Percentiles rank a stretch among this genome's conserved stretches.
phyloP scores from a whole-genome alignment of 2,797 vertebrate genomes.

The Neomorphus geoffroyi region DNA sequence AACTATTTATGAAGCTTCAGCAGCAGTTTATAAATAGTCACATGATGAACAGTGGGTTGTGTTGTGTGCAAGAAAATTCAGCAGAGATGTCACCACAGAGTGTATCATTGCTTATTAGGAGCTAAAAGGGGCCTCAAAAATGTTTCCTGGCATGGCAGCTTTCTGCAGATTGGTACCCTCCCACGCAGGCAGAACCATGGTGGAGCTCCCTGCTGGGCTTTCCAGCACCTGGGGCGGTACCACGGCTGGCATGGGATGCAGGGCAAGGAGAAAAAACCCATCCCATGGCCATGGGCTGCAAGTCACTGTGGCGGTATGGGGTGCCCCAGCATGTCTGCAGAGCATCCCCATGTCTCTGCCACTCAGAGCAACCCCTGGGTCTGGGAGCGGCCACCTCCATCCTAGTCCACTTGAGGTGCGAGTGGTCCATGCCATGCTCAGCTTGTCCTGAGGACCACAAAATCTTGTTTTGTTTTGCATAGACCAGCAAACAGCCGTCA shows the following conservation, averaged over 20 bases:
- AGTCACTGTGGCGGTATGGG: background rate
- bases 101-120: conserved; percentile 16
- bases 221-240: background rate
- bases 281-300: background rate
- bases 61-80: background rate
- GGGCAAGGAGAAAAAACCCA: background rate
- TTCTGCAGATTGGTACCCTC: background rate
- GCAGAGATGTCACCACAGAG: background rate
- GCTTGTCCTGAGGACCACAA: background rate
- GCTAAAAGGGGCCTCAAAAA: background rate
- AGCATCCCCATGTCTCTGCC: background rate
- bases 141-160: background rate
- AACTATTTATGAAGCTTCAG: conserved; percentile 38
- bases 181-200: background rate
- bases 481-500: conserved; percentile 17
- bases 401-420: background rate
- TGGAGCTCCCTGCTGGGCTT: background rate
- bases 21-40: conserved; percentile 50
- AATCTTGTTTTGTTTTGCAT: background rate
- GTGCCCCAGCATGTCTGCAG: fast-evolving
- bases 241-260: fast-evolving
- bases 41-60: conserved; percentile 38
- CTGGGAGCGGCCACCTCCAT: background rate
- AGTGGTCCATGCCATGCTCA: fast-evolving
- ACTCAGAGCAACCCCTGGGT: fast-evolving